phyloP scores from a whole-genome alignment of 2,797 vertebrate species.

The Atherinosoma microstoma region DNA sequence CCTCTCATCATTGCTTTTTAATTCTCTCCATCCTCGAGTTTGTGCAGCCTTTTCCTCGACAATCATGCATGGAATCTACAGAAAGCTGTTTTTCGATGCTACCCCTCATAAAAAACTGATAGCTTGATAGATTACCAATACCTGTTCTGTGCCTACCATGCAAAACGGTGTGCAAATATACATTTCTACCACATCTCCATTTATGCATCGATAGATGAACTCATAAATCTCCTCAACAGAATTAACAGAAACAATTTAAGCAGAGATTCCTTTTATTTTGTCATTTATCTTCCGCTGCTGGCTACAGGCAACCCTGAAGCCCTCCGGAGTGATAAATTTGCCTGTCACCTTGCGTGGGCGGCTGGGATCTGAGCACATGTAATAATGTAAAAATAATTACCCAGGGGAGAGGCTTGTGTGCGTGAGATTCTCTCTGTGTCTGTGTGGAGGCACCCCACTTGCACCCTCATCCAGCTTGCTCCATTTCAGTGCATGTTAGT shows the following conservation, averaged over 20 bases:
- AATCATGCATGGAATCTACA: constrained; percentile 28
- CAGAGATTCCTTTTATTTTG: constrained; percentile 88
- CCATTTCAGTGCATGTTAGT: constrained; percentile 56
- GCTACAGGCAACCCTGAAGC: constrained; percentile 72
- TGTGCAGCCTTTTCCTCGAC: constrained; percentile 27
- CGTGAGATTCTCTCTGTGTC: constrained; percentile 28
- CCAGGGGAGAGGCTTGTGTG: constrained; percentile 80
- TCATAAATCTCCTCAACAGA: constrained; percentile 87
- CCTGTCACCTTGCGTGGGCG: constrained; percentile 86
- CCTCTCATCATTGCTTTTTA: constrained; percentile 3
- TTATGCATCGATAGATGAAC: constrained; percentile 81
- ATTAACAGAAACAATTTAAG: constrained; percentile 90
- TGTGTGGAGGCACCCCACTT: constrained; percentile 67
- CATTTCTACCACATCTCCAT: constrained; percentile 74
- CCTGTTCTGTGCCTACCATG: constrained; percentile 67
- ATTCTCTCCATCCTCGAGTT: constrained; percentile 2
- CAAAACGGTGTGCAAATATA: constrained; percentile 62
- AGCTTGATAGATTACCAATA: constrained; percentile 74
- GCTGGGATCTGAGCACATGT: constrained; percentile 88
- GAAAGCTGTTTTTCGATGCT: constrained; percentile 40
- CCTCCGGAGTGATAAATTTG: constrained; percentile 87
- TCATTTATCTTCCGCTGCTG: constrained; percentile 85
- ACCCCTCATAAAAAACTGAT: constrained; percentile 69
- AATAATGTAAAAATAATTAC: constrained; percentile 92
- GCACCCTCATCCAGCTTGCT: constrained; percentile 60